Percentiles rank a stretch among this genome's conserved stretches.
Conservation (phyloP, 1,140 invertebrate genomes). For the Drosophila tropicalis region DNA sequence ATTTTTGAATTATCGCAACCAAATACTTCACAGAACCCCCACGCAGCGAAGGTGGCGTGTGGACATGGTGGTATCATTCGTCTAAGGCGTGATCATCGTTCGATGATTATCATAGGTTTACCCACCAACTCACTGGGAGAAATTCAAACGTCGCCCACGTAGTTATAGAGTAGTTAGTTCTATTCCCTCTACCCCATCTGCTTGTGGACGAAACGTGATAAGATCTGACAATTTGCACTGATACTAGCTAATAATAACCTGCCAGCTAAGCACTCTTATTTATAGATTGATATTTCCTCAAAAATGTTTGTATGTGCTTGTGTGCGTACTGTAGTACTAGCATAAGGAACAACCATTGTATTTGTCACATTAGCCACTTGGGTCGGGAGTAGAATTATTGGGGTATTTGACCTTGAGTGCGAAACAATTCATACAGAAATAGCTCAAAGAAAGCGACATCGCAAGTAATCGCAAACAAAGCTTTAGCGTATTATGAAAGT, state of each 20-base stretch:
- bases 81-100: slow-evolving; percentile 43
- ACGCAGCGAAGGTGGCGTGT: slow-evolving; percentile 15
- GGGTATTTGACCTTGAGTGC: background rate
- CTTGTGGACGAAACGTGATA: slow-evolving; percentile 59
- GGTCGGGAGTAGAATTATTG: slow-evolving; percentile 14
- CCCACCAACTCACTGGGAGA: slow-evolving; percentile 25
- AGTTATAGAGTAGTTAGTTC: background rate
- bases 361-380: slow-evolving; percentile 30
- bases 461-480: background rate
- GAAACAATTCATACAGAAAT: slow-evolving; percentile 2
- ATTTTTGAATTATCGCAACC: slow-evolving; percentile 34
- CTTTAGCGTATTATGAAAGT: background rate
- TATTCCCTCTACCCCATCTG: slow-evolving; percentile 6
- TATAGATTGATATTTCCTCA: slow-evolving; percentile 40
- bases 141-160: background rate
- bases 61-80: slow-evolving; percentile 39
- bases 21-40: slow-evolving; percentile 26
- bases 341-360: slow-evolving; percentile 20
- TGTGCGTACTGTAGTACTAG: no score
- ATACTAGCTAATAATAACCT: slow-evolving; percentile 58
- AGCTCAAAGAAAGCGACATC: background rate
- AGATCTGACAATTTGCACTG: slow-evolving; percentile 28
- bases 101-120: slow-evolving; percentile 45
- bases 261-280: slow-evolving; percentile 47
- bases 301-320: no score